A percentile compares a stretch with the other conserved stretches of the same genome.
Conservation (phyloP, 1,140 invertebrate genomes). For the Mylabris phalerata region DNA sequence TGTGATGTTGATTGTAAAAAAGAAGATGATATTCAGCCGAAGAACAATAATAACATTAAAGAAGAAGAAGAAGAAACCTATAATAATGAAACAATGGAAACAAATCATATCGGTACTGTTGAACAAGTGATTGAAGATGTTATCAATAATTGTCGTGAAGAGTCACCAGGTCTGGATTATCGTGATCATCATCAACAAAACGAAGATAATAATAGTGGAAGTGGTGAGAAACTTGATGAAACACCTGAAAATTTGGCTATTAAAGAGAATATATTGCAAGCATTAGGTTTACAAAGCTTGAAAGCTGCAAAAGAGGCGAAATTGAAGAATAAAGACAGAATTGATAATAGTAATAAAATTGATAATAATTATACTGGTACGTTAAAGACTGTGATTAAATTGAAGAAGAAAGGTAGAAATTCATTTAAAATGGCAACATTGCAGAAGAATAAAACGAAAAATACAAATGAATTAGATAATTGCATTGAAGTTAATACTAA, state of each 20-base stretch:
- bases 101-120: neutral
- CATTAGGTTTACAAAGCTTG: constrained; percentile 56
- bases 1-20: no score
- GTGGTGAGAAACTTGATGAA: constrained; percentile 38
- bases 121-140: no score
- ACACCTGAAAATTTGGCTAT: constrained; percentile 50
- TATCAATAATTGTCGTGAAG: neutral
- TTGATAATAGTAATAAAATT: constrained; percentile 37
- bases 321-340: constrained; percentile 51
- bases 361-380: constrained; percentile 59
- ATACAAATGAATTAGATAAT: constrained; percentile 43
- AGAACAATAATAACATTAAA: neutral
- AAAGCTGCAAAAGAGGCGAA: constrained; percentile 52
- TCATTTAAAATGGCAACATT: constrained; percentile 68
- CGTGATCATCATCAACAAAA: neutral
- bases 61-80: neutral
- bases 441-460: constrained; percentile 56
- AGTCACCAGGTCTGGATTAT: neutral
- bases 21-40: neutral
- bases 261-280: constrained; percentile 58
- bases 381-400: constrained; percentile 70
- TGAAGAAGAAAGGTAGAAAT: constrained; percentile 58
- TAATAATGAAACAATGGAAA: constrained; percentile 2
- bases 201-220: no score
- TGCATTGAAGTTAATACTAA: constrained; percentile 63